Evolutionary conservation across 2,888 invertebrate genomes (phyloP).

Genomic region (Proisotoma minuta): DNA sequence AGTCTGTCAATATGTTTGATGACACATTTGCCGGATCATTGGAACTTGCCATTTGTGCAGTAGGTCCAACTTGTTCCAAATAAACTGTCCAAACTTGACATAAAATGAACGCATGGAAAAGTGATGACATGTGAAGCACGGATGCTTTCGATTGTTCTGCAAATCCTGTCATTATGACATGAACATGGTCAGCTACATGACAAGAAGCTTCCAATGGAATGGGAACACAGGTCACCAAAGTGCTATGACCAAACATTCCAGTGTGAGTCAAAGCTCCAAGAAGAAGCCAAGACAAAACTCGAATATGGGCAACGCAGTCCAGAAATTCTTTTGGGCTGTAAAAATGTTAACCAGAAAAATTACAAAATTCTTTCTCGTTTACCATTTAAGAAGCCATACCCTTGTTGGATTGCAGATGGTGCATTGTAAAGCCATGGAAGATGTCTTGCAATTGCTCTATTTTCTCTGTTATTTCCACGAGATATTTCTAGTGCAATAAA

Average conservation of each 20-base stretch:
- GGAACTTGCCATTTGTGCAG: constrained; percentile 52
- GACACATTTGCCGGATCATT: constrained; percentile 70
- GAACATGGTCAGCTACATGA: constrained; percentile 94
- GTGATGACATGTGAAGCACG: constrained; percentile 88
- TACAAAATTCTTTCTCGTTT: not conserved
- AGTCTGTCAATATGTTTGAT: constrained; percentile 83
- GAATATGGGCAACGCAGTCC: constrained; percentile 92
- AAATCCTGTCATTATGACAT: constrained; percentile 93
- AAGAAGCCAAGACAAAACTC: constrained; percentile 90
- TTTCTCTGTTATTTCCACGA: constrained; percentile 76
- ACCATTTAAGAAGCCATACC: constrained; percentile 55
- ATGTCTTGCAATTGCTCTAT: constrained; percentile 71
- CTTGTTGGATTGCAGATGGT: constrained; percentile 73
- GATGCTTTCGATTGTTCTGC: constrained; percentile 91
- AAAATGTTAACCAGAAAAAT: too few species aligned
- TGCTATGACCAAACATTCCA: constrained; percentile 60
- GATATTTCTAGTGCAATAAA: constrained; percentile 91
- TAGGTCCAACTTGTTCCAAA: constrained; percentile 77
- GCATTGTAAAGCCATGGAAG: constrained; percentile 87
- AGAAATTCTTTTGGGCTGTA: constrained; percentile 81
- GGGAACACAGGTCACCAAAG: constrained; percentile 65
- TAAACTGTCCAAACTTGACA: constrained; percentile 99
- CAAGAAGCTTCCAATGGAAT: constrained; percentile 94
- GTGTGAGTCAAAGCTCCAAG: constrained; percentile 90
- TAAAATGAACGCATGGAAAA: constrained; percentile 94